A percentile compares a stretch with the other conserved stretches of the same genome.
Conservation (phyloP, 2,888 invertebrate species). For the Mythimna lalbum region DNA sequence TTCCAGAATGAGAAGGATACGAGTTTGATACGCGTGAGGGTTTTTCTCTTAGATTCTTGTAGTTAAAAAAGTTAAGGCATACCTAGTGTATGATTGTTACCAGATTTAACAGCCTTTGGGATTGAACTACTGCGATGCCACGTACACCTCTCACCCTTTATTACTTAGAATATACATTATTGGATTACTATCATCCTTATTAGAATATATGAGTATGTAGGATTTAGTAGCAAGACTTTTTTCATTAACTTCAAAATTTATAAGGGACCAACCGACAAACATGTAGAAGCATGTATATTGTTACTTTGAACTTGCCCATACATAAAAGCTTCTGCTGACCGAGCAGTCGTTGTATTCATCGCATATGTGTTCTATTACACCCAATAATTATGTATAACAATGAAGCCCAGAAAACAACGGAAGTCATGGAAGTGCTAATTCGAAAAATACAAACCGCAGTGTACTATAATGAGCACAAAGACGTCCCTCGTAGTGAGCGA, state of each 20-base stretch:
- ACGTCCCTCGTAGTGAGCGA: slow-evolving; percentile 82
- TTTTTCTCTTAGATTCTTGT: not conserved
- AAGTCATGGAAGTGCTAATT: slow-evolving; percentile 89
- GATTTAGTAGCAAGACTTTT: not conserved
- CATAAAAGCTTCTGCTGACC: slow-evolving; percentile 52
- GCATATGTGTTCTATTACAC: slow-evolving; percentile 68
- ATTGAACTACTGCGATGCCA: too few species aligned
- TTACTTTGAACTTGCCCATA: slow-evolving; percentile 47
- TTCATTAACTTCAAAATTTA: not conserved
- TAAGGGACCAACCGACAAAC: not conserved
- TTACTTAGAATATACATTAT: not conserved
- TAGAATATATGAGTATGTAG: not conserved
- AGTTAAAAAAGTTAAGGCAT: not conserved
- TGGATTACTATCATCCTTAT: not conserved
- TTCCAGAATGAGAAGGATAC: slow-evolving; percentile 13
- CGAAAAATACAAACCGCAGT: slow-evolving; percentile 88
- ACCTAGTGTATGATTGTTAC: too few species aligned
- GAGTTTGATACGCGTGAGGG: slow-evolving; percentile 1
- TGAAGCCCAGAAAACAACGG: slow-evolving; percentile 81
- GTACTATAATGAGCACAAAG: slow-evolving; percentile 82
- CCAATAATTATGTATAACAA: slow-evolving; percentile 82
- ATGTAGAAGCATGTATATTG: slow-evolving; percentile 30
- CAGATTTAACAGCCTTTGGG: too few species aligned
- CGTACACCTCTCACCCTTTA: too few species aligned
- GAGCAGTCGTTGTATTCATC: slow-evolving; percentile 55